Conservation (phyloP, 2,888 invertebrate genomes). For the Drosophila prolongata region DNA sequence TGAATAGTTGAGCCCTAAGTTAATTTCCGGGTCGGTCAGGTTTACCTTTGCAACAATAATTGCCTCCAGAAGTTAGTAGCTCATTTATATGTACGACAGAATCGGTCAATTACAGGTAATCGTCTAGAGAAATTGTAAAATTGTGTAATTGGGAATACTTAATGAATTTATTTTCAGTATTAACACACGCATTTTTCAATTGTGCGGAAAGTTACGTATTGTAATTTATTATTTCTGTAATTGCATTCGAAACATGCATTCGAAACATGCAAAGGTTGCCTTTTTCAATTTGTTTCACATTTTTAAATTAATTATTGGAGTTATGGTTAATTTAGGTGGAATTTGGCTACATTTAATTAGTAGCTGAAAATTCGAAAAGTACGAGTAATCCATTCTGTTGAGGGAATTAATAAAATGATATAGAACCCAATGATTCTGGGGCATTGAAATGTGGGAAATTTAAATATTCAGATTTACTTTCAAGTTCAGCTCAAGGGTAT, state of each 20-base stretch:
- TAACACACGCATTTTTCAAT: conserved; percentile 1
- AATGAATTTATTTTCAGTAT: conserved; percentile 15
- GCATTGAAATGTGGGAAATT: not conserved
- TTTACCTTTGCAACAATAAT: not conserved
- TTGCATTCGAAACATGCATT: not conserved
- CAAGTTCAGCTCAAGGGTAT: not conserved
- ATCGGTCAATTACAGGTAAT: conserved; percentile 10
- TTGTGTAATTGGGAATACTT: conserved; percentile 9
- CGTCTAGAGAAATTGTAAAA: conserved; percentile 13
- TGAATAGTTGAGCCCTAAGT: not conserved
- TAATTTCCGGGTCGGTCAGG: conserved; percentile 1
- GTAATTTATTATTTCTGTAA: conserved; percentile 5
- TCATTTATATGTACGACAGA: conserved; percentile 8
- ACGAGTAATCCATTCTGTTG: no score
- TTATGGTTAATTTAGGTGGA: not conserved
- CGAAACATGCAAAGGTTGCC: not conserved
- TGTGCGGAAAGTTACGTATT: not conserved
- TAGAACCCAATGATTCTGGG: not conserved
- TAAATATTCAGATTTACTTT: not conserved
- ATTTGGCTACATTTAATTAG: no score
- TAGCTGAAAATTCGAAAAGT: no score
- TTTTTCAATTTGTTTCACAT: not conserved
- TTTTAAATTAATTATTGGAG: not conserved
- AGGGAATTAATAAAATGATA: no score
- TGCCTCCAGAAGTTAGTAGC: conserved; percentile 14